phyloP scores from a whole-genome alignment of 2,113 vertebrate genomes.

The Heptranchias perlo region DNA sequence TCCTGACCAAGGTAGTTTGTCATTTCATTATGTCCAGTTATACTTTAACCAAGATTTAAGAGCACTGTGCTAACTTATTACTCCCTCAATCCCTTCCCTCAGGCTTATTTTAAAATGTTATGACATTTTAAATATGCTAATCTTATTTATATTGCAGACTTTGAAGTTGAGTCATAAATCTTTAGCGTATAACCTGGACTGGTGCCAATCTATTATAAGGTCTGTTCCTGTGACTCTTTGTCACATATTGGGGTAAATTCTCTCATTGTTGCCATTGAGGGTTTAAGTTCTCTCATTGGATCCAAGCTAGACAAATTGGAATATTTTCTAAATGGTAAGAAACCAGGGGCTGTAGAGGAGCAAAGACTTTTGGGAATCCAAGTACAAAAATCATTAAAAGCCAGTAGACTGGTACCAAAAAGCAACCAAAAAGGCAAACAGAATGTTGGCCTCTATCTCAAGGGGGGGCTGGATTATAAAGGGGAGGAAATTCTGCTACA shows the following conservation, averaged over 20 bases:
- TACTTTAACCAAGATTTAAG: neutral
- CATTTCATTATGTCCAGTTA: neutral
- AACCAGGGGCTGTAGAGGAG: neutral
- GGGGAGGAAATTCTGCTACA: neutral
- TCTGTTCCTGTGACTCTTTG: neutral
- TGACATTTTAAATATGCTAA: neutral
- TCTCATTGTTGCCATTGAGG: neutral
- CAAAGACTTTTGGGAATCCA: too few relatives aligned
- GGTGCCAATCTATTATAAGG: neutral
- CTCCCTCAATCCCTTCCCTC: neutral
- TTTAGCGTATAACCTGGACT: neutral
- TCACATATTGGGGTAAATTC: neutral
- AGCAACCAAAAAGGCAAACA: neutral
- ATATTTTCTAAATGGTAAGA: neutral
- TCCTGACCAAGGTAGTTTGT: conserved; percentile 71
- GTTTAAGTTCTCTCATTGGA: neutral
- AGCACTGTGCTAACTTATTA: neutral
- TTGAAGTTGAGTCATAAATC: neutral
- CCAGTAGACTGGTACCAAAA: neutral
- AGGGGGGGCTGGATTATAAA: neutral
- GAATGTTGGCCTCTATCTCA: neutral
- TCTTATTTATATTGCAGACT: neutral
- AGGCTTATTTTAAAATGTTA: neutral
- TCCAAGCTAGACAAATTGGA: neutral
- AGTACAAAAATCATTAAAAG: too few relatives aligned